Evolutionary conservation across 2,797 vertebrate genomes (phyloP), one percentile per base, ranked within the genome.

Genomic region (Coregonus ussuriensis): DNA sequence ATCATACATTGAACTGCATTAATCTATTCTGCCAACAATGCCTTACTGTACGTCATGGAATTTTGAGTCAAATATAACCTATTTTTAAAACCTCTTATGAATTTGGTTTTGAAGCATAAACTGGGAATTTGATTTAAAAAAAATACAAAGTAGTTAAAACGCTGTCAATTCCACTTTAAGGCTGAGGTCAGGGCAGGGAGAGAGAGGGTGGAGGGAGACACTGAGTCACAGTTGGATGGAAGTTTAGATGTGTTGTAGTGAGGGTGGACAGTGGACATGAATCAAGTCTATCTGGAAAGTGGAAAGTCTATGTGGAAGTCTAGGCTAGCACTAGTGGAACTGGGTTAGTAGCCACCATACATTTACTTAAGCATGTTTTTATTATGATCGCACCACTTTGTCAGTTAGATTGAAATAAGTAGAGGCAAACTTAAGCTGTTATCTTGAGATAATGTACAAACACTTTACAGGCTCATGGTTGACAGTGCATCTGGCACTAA

Each of bases 151-250:
- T 47, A 47, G 41, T 47, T 47, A 13, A 47, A 47, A 47, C 41
- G 2, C 41, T 47, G 7, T 47, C 41, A 47, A 47, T 47, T 47
- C 41, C 41, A 47, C 41, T 11, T 47, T 89, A 84, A 83, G 71
- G 82, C 78, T 74, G 82, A 84, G 87, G 86, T 88, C 86, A 84
- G 79, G 82, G 63, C 82, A 83, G 78, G 73, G 59, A 74, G 74
- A 11, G 78, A 65, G 74, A n/a, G 71, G 66, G 74, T 13, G 33
- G 78, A 83, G 73, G 79, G 66, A 72, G 56, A 25, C 18, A 62
- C 6, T 41, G 59, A 79, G 68, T 69, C 25, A 69, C 65, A 70
- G 56, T 76, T 54, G 75, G 76, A 75, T 81, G 72, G 25, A 41
- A 35, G 56, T 77, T 77, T 86, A 62, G 73, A 71, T 56, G 78